phyloP scores from a whole-genome alignment of 2,113 vertebrate species.

The Budorcas taxicolor region DNA sequence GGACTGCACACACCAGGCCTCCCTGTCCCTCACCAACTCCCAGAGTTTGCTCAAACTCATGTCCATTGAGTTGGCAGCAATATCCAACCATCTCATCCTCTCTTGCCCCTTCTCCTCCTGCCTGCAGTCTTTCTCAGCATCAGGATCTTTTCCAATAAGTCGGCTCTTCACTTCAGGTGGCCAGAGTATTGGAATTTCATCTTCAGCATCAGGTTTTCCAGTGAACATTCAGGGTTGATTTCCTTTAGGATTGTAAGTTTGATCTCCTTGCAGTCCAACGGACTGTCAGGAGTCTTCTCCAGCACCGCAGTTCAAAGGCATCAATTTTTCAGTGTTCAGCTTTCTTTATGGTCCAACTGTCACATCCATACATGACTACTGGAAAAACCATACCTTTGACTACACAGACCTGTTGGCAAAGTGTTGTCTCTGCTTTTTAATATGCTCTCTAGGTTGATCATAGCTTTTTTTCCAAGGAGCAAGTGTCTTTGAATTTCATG shows the following conservation, averaged over 20 bases:
- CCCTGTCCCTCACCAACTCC: background rate
- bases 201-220: background rate
- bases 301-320: accelerated
- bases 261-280: background rate
- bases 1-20: background rate
- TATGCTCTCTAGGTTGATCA: background rate
- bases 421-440: background rate
- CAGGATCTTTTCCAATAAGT: background rate
- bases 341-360: background rate
- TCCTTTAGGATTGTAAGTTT: background rate
- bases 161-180: background rate
- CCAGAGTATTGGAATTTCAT: background rate
- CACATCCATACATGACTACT: background rate
- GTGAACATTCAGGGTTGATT: background rate
- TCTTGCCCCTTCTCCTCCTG: background rate
- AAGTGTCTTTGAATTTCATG: background rate
- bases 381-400: background rate
- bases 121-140: background rate
- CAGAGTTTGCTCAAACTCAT: background rate
- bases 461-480: background rate
- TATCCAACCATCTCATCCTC: background rate
- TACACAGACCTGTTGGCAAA: background rate
- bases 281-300: background rate
- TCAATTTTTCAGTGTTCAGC: background rate
- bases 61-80: background rate